A percentile compares a stretch with the other conserved stretches of the same genome.
These are phyloP conservation scores for Mandrillus leucophaeus DNA, from an alignment of 2,113 vertebrate species.

Conservation along the genomic window DNA sequence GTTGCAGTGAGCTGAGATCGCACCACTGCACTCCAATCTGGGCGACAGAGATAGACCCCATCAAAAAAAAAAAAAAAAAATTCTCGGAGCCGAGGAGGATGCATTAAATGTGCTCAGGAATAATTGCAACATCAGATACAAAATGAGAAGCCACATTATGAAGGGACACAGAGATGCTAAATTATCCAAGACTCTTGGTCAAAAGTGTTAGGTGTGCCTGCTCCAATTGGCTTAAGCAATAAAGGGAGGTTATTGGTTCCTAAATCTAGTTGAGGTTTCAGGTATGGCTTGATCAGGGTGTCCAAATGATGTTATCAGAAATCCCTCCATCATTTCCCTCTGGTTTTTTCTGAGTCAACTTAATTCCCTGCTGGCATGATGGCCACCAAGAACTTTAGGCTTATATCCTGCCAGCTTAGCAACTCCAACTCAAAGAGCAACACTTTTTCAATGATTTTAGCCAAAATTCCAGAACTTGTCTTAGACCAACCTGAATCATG, in stretches of 20 bases:
- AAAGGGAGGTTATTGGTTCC: background rate
- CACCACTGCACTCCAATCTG: too few species aligned
- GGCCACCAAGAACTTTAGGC: background rate
- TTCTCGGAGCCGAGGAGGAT: background rate
- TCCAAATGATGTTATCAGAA: background rate
- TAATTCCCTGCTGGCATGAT: background rate
- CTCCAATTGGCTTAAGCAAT: background rate
- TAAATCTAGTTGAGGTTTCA: background rate
- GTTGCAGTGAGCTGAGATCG: too few species aligned
- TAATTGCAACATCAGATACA: background rate
- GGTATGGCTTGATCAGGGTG: background rate
- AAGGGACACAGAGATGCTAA: background rate
- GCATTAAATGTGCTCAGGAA: background rate
- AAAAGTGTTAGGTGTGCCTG: background rate
- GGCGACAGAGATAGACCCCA: too few species aligned
- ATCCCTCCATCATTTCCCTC: background rate
- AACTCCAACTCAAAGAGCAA: too few species aligned
- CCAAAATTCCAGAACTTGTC: background rate
- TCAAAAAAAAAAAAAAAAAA: too few species aligned
- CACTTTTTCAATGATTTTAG: background rate
- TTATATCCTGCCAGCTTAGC: background rate
- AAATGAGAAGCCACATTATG: background rate
- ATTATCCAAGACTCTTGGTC: background rate
- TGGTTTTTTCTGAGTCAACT: background rate
- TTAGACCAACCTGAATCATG: background rate